Conservation (phyloP, 2,113 vertebrate species). For the Sardina pilchardus region DNA sequence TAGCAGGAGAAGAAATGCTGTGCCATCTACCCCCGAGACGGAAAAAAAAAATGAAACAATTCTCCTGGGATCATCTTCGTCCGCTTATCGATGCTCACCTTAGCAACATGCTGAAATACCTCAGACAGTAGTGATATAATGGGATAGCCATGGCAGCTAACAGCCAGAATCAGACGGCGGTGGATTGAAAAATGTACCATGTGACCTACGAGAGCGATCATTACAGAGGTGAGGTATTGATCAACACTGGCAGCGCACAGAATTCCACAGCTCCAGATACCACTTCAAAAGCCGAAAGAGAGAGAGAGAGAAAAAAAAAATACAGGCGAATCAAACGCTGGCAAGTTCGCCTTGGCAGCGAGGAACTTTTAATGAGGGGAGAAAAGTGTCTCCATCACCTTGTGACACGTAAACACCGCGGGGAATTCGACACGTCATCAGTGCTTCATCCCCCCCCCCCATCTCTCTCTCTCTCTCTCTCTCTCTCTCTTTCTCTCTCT, state of each 20-base stretch:
- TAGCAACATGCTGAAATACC: not conserved
- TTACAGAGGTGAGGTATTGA: slow-evolving; percentile 36
- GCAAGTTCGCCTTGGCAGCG: slow-evolving; percentile 33
- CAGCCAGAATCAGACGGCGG: not conserved
- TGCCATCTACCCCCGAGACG: not conserved
- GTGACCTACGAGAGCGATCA: not conserved
- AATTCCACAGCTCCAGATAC: slow-evolving; percentile 15
- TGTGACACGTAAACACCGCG: slow-evolving; percentile 56
- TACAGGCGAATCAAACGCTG: slow-evolving; percentile 11
- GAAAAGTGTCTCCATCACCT: slow-evolving; percentile 59
- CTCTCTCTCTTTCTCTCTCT: slow-evolving; percentile 50
- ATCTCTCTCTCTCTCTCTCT: slow-evolving; percentile 39
- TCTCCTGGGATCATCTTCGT: not conserved
- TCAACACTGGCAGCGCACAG: slow-evolving; percentile 19
- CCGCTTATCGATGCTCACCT: not conserved
- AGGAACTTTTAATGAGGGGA: slow-evolving; percentile 63
- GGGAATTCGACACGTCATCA: slow-evolving; percentile 44
- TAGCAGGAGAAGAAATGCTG: not conserved
- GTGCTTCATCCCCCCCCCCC: slow-evolving; percentile 60
- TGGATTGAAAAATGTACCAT: not conserved
- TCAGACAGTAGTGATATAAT: not conserved
- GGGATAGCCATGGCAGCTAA: not conserved
- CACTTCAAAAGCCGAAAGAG: not conserved
- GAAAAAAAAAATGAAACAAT: not conserved
- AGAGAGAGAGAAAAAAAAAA: no score